Conservation (phyloP, 2,797 vertebrate genomes). For the Anguilla obscura region DNA sequence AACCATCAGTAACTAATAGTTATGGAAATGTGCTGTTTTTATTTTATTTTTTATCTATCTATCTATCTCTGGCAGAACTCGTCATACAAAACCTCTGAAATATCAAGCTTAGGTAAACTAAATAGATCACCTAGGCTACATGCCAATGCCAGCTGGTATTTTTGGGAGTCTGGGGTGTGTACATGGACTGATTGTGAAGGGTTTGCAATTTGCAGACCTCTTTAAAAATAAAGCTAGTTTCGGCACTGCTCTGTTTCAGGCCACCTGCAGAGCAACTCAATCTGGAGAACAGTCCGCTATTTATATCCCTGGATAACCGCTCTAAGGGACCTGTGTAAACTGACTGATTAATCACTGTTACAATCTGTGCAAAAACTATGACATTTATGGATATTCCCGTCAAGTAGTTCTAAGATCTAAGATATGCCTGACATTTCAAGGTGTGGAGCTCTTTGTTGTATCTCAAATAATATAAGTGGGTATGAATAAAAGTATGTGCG, state of each 20-base stretch:
- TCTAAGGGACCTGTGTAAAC: neutral
- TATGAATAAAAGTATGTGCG: slow-evolving; percentile 30
- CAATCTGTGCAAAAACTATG: neutral
- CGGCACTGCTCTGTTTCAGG: neutral
- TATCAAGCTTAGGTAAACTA: too few relatives aligned
- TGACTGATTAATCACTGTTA: neutral
- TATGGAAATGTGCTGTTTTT: too few relatives aligned
- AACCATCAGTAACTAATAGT: too few relatives aligned
- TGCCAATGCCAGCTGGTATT: too few relatives aligned
- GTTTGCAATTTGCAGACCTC: too few relatives aligned
- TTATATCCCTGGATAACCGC: neutral
- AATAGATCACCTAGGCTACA: too few relatives aligned
- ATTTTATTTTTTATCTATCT: too few relatives aligned
- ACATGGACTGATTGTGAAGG: too few relatives aligned
- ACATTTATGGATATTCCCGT: neutral
- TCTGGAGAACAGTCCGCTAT: neutral
- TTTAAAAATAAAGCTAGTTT: too few relatives aligned
- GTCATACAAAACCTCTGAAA: too few relatives aligned
- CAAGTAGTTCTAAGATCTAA: neutral
- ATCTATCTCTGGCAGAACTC: too few relatives aligned
- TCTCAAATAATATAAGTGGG: neutral
- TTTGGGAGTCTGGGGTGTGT: too few relatives aligned
- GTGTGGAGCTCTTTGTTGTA: neutral
- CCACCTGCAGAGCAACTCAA: neutral
- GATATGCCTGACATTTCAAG: neutral